Evolutionary conservation across 2,113 vertebrate species (phyloP), one percentile per base, ranked within the genome.

Genomic region (Salvelinus sp.): DNA sequence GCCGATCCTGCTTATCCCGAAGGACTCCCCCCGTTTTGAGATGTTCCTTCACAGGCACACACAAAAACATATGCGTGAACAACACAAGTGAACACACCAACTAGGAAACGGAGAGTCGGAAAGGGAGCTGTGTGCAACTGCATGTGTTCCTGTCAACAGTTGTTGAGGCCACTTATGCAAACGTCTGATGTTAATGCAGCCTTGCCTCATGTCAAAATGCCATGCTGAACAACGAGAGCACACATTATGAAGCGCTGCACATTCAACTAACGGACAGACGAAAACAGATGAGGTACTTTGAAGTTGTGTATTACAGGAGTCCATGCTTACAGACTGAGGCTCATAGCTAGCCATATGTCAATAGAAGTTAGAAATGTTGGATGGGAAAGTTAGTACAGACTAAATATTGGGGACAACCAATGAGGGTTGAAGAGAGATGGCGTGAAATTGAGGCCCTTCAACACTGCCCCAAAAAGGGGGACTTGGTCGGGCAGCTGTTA

Each of bases 1-100:
- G 70, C 98, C 96, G 63, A 99, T 96, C 77, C 92, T 94, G 88
- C 96, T 95, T 90, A 99, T 99, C 30, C 95, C 96, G 66, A 96
- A 98, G 0, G 96, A 90, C 83, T 99, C 98, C 38, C 96, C 96
- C 72, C 96, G 96, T 80, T 95, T 98, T 1, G 94, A 94, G 1
- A 92, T 78, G 84, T 92, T 96, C 85, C 97, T 99, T 82, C 68
- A 3, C 28, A 83, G 20, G 74, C 69, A 66, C 65, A 77, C 48
- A 69, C 73, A 88, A 38, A 38, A 38, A 38, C 38, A 38, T 7
- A 30, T 5, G 30, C 30, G 30, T 20, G 87, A 64, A 25, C 33
- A 69, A 30, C 12, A 88, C 82, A 69, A 72, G 14, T 44, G 33
- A 30, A 30, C 30, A 30, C 38, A 12, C 18, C 38, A n/a, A 33